Conservation (phyloP, 2,888 invertebrate genomes). For the Brenthis ino region DNA sequence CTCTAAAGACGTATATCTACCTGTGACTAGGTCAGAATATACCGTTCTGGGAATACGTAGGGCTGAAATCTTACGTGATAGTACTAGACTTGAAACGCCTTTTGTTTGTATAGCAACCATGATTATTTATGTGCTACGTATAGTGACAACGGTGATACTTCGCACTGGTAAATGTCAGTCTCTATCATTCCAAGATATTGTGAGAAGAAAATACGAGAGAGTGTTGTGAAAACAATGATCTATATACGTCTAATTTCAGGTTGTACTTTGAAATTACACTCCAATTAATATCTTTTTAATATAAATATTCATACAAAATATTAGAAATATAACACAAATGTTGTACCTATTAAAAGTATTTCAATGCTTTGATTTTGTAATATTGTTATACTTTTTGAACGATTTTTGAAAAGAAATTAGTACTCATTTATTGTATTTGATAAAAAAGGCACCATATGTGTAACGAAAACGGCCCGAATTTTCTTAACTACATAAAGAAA, state of each 20-base stretch:
- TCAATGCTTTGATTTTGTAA: not conserved
- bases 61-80: conserved; percentile 54
- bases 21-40: conserved; percentile 53
- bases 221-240: conserved; percentile 2
- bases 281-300: not conserved
- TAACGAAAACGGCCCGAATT: too few species aligned
- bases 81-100: conserved; percentile 45
- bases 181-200: conserved; percentile 44
- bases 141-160: conserved; percentile 41
- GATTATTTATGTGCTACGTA: conserved; percentile 45
- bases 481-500: too few species aligned
- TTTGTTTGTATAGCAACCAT: conserved; percentile 45
- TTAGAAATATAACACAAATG: not conserved
- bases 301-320: not conserved
- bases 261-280: not conserved
- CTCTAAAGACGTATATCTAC: conserved; percentile 43
- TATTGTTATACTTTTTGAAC: too few species aligned
- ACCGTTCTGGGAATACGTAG: conserved; percentile 55
- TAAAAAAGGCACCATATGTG: too few species aligned
- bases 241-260: not conserved
- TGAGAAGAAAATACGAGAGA: conserved; percentile 32
- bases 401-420: too few species aligned
- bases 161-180: conserved; percentile 38
- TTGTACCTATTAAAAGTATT: not conserved
- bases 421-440: too few species aligned